Base-by-base conservation (phyloP, 1,140 invertebrate genomes). In the Theocolax elegans region DNA sequence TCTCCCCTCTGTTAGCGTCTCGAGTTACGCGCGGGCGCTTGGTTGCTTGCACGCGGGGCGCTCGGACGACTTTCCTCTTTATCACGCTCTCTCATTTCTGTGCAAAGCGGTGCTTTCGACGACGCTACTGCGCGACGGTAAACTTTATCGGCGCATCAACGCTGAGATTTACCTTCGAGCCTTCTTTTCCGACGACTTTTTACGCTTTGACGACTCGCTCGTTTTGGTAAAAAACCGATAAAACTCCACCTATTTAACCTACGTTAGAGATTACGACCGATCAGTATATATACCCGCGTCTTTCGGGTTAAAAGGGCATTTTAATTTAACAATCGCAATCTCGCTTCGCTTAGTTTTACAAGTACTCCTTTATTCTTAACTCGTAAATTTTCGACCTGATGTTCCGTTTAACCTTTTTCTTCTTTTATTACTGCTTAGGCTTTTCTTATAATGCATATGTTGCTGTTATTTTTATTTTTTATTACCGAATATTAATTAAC, bases 131-230 rank as follows among this genome's bases (percentile, higher is more conserved):
- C 46, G 23, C 65, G 64, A 64, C 62, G 49, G 46, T 68, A 46
- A 67, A 72, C 42, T 73, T 59, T 59, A 67, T 58, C 65, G 54
- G 51, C 19, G 21, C 65, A 48, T 59, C 65, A 49, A 46, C 73
- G 64, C 70, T 17, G 21, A 67, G 74, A 71, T 76, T 75, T 76
- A 77, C 78, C 79, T 13, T 25, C 13, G 40, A 27, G 9, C 9
- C 21, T 46, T 40, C 35, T 21, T 44, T 35, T 46, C 12, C 17
- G 4, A 35, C 10, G 4, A 35, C 31, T 35, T 35, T 31, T 25
- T 7, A 10, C 19, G 49, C 49, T 29, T n/a, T 6, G 54, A 42
- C 54, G 31, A 58, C 19, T n/a, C 10, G 19, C 54, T 58, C 51
- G 27, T 21, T 58, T 42, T 12, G 19, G 15, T 6, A n/a, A 13